Conservation (phyloP, 2,888 invertebrate species). For the Itoplectis maculator region DNA sequence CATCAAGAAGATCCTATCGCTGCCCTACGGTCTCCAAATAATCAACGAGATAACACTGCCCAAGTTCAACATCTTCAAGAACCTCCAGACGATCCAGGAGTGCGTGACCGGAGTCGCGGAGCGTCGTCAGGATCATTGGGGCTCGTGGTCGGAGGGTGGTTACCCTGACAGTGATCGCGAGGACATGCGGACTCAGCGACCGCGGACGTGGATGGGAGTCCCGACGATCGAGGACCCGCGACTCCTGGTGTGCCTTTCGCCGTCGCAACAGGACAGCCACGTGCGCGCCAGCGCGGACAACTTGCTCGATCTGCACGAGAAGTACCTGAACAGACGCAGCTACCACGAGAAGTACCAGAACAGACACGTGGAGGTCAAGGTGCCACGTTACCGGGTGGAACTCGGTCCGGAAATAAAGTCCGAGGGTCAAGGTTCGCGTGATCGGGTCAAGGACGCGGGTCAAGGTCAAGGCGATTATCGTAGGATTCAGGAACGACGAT, state of each 20-base stretch:
- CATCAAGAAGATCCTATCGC: constrained; percentile 87
- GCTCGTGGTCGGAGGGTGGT: neutral
- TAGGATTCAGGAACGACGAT: constrained; percentile 12
- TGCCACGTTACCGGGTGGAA: constrained; percentile 75
- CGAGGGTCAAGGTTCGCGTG: neutral
- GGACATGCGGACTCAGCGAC: constrained; percentile 72
- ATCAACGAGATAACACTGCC: constrained; percentile 77
- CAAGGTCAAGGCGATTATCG: constrained; percentile 23
- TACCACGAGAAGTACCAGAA: constrained; percentile 87
- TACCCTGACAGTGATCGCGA: constrained; percentile 12
- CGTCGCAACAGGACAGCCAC: constrained; percentile 88
- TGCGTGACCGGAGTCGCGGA: constrained; percentile 32
- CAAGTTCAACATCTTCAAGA: constrained; percentile 75
- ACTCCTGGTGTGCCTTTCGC: constrained; percentile 89
- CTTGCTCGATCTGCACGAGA: constrained; percentile 89
- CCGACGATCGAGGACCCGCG: constrained; percentile 87
- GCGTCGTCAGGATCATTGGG: neutral
- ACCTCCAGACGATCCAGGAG: constrained; percentile 71
- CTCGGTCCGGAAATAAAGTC: constrained; percentile 54
- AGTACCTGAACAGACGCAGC: constrained; percentile 88
- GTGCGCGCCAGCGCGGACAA: constrained; percentile 87
- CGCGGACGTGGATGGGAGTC: constrained; percentile 87
- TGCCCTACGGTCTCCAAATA: constrained; percentile 90
- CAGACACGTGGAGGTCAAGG: constrained; percentile 69
- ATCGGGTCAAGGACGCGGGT: constrained; percentile 13